Percentiles rank a stretch among this genome's conserved stretches.
These are phyloP conservation scores for Neolamprologus devosi DNA, from an alignment of 2,113 vertebrate species.

Conservation along the genomic window DNA sequence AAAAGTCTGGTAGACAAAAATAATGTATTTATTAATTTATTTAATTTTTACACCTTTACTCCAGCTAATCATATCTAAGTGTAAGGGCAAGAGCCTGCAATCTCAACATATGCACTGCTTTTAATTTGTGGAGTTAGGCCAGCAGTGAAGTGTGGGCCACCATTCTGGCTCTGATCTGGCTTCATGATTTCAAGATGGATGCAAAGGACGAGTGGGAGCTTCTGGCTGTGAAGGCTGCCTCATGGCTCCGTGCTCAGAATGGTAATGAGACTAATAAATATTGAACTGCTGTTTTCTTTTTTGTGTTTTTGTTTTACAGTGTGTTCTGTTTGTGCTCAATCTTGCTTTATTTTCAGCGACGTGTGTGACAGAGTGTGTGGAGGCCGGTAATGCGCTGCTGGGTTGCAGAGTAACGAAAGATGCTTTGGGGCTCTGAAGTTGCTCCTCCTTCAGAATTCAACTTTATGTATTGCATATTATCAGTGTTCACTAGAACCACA, in stretches of 20 bases:
- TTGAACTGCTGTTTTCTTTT: neutral
- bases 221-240: neutral
- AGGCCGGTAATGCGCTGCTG: slow-evolving; percentile 43
- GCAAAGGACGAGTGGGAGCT: neutral
- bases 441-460: neutral
- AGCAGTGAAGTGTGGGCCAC: slow-evolving; percentile 71
- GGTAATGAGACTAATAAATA: neutral
- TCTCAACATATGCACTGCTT: neutral
- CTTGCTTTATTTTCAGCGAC: slow-evolving; percentile 10
- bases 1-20: neutral
- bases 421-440: slow-evolving; percentile 10
- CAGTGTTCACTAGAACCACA: neutral
- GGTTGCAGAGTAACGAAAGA: slow-evolving; percentile 33
- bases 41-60: slow-evolving; percentile 19
- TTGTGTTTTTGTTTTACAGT: neutral
- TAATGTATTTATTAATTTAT: neutral
- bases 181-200: slow-evolving; percentile 36
- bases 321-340: neutral
- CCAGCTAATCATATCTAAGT: slow-evolving; percentile 9
- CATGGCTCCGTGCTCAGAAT: neutral
- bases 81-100: neutral
- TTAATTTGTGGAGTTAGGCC: neutral
- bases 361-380: slow-evolving; percentile 36
- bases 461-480: neutral
- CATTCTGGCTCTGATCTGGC: slow-evolving; percentile 77